Evolutionary conservation across 2,888 invertebrate genomes (phyloP).

Genomic region (Ormyrus thymus): DNA sequence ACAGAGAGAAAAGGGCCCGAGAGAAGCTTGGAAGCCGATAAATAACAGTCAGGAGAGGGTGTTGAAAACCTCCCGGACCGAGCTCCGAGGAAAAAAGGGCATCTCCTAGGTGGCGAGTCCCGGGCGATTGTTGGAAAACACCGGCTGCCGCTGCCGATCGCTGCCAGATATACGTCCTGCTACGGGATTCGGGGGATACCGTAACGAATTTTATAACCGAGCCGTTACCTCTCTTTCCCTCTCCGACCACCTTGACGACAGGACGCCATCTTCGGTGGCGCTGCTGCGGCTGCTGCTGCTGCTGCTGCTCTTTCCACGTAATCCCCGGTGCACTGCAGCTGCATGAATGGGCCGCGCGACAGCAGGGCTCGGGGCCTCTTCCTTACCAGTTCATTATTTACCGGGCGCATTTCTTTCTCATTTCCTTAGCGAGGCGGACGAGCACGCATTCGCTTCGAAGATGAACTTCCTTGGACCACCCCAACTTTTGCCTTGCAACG

Average conservation of each 20-base stretch:
- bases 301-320: conserved; percentile 38
- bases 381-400: conserved; percentile 19
- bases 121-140: conserved; percentile 59
- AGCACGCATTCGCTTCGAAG: background rate
- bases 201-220: conserved; percentile 64
- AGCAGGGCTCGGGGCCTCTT: conserved; percentile 1
- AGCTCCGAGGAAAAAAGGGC: conserved; percentile 26
- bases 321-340: conserved; percentile 26
- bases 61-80: conserved; percentile 26
- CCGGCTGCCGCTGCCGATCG: conserved; percentile 51
- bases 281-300: background rate
- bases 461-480: too few relatives aligned
- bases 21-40: conserved; percentile 18
- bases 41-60: conserved; percentile 13
- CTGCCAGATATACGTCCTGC: conserved; percentile 55
- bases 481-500: too few relatives aligned
- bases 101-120: conserved; percentile 55
- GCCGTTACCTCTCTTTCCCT: conserved; percentile 54
- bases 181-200: conserved; percentile 58
- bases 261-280: conserved; percentile 29
- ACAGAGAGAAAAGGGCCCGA: conserved; percentile 4
- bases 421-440: too few relatives aligned
- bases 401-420: background rate
- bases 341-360: conserved; percentile 21
- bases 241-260: conserved; percentile 60